These are phyloP conservation scores for Fratercula arctica DNA, from an alignment of 2,797 vertebrate genomes.

Conservation along the genomic window DNA sequence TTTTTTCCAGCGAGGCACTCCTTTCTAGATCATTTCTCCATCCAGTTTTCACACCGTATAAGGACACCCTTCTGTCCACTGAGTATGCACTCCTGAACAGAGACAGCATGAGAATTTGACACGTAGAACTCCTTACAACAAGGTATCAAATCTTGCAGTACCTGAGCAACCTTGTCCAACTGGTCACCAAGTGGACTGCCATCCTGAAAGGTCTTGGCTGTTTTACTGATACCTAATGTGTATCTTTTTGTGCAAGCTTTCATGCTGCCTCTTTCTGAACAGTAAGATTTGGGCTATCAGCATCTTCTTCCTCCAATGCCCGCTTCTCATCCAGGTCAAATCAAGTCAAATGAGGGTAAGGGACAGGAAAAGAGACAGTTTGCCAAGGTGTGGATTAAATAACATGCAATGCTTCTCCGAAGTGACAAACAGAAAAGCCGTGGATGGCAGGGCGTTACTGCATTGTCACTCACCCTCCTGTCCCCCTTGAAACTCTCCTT, in stretches of 20 bases:
- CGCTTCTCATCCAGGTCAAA: neutral
- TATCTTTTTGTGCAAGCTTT: neutral
- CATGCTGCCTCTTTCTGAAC: neutral
- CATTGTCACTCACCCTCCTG: neutral
- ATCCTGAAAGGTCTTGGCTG: neutral
- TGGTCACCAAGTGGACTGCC: rapidly evolving
- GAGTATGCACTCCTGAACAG: neutral
- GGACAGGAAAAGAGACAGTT: neutral
- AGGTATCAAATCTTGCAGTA: neutral
- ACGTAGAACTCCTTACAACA: neutral
- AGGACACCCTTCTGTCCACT: neutral
- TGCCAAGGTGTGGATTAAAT: neutral
- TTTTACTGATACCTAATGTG: rapidly evolving
- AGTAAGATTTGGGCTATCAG: neutral
- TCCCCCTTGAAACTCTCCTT: neutral
- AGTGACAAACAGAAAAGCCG: rapidly evolving
- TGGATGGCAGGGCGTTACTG: neutral
- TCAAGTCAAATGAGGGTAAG: neutral
- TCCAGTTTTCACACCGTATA: neutral
- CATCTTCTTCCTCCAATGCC: neutral
- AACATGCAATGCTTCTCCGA: neutral
- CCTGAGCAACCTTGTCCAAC: neutral
- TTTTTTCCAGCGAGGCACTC: neutral
- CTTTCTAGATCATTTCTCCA: neutral
- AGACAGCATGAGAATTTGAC: neutral